Conservation (phyloP, 2,888 invertebrate species). For the Germaria angustata region DNA sequence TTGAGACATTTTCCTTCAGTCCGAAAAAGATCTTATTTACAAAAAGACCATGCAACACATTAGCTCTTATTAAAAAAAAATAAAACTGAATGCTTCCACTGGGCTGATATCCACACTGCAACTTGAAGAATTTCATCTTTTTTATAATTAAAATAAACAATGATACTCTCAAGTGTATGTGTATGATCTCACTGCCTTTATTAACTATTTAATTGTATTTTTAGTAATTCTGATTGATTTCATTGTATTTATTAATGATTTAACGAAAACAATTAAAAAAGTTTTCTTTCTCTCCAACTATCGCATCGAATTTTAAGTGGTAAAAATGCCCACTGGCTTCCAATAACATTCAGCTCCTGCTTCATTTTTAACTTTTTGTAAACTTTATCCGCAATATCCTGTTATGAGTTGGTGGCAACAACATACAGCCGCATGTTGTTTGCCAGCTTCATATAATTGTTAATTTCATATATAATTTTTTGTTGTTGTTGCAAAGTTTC, state of each 20-base stretch:
- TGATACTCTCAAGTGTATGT: too few species aligned
- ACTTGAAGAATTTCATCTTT: too few species aligned
- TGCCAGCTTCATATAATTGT: not conserved
- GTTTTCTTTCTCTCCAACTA: not conserved
- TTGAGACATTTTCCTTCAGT: too few species aligned
- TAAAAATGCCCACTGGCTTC: not conserved
- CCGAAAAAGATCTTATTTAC: too few species aligned
- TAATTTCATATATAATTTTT: too few species aligned
- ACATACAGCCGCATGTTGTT: too few species aligned
- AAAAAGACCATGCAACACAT: too few species aligned
- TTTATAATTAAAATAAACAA: too few species aligned
- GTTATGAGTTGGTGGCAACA: not conserved
- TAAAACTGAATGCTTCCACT: too few species aligned
- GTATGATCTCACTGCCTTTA: not conserved
- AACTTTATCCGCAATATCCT: slow-evolving; percentile 3
- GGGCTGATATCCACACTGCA: too few species aligned
- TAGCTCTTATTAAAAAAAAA: too few species aligned
- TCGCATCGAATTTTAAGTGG: not conserved
- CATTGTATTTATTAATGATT: slow-evolving; percentile 31
- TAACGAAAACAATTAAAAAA: slow-evolving; percentile 18
- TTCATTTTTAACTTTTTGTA: not conserved
- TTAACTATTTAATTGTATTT: not conserved
- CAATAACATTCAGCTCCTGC: not conserved
- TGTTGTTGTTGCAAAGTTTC: not conserved
- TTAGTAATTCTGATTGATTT: slow-evolving; percentile 21